Evolutionary conservation across 37 sponge, comb jelly and placozoan species (phyloP), one percentile per base, ranked within the genome.

Genomic region (Eunapius fragilis): DNA sequence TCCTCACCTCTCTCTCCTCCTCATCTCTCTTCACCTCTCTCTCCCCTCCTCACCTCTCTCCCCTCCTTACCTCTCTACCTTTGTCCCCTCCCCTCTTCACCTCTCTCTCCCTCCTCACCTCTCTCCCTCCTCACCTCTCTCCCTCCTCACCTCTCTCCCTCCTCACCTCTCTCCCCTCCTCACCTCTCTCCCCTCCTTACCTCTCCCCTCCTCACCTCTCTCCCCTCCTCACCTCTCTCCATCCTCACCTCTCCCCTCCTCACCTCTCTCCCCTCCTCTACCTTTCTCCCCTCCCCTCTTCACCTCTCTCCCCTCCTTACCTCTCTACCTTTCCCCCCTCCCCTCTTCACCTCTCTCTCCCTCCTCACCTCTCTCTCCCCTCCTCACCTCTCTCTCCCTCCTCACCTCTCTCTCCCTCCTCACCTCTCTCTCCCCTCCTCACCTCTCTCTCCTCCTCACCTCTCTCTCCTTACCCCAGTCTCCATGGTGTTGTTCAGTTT

Each of bases 401-500:
- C 81, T 80, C 13, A 34, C 27, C 69, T 74, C 69, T 69, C 33
- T 75, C 69, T 36, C 58, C 2, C 76, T 67, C 38, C 69, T 5
- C 3, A 2, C 28, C 71, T 70, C 28, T 25, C 28, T 10, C 28
- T 28, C 5, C 28, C 7, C 12, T 25, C 11, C 28, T 10, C 26
- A 70, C 28, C 28, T 70, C 71, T 30, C 3, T 10, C 28, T 10
- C 26, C 71, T 70, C 28, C 28, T 30, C 11, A 10, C 19, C 76
- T 49, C 77, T 58, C 68, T 28, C 76, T 45, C 25, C 72, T 24
- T 4, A 31, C 5, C 78, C 2, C 68, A 90, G 90, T 37, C 4
- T 85, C 41, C 76, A 68, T 68, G 13, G 35, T 74, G 37, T 91
- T 23, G 70, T 87, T 72, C 41, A 74, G 75, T 91, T 91, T 67